Conservation (phyloP, 1,140 invertebrate genomes). For the Sminthurides bifidus region DNA sequence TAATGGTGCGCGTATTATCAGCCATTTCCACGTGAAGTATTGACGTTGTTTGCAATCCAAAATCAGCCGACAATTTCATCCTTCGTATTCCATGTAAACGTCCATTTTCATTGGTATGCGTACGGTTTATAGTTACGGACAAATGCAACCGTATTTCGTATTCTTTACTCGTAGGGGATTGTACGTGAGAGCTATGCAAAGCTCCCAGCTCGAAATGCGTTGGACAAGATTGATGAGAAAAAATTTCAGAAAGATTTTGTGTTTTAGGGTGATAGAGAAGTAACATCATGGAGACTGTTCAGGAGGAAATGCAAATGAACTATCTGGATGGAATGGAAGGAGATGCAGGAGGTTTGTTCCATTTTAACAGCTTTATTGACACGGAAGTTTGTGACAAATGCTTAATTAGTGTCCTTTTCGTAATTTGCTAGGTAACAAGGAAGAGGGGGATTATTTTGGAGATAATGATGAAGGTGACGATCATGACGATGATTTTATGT, state of each 20-base stretch:
- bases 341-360: not conserved
- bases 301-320: slow-evolving; percentile 21
- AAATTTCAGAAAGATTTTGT: not conserved
- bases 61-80: too few relatives aligned
- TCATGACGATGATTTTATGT: slow-evolving; percentile 22
- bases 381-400: not conserved
- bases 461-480: slow-evolving; percentile 20
- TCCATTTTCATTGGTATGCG: too few relatives aligned
- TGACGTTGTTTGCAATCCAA: too few relatives aligned
- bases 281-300: slow-evolving; percentile 14
- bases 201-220: too few relatives aligned
- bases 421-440: slow-evolving; percentile 4
- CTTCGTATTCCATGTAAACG: too few relatives aligned
- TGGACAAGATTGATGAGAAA: not conserved
- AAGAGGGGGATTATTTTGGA: slow-evolving; percentile 15
- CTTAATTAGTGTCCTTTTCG: not conserved
- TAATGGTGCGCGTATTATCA: too few relatives aligned
- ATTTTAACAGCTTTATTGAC: not conserved
- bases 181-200: too few relatives aligned
- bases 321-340: slow-evolving; percentile 23
- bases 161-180: not conserved
- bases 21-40: too few relatives aligned
- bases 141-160: not conserved
- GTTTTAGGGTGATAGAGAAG: not conserved
- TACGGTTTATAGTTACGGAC: too few relatives aligned